phyloP scores from a whole-genome alignment of 2,113 vertebrate species.

The Aegotheles bennettii region DNA sequence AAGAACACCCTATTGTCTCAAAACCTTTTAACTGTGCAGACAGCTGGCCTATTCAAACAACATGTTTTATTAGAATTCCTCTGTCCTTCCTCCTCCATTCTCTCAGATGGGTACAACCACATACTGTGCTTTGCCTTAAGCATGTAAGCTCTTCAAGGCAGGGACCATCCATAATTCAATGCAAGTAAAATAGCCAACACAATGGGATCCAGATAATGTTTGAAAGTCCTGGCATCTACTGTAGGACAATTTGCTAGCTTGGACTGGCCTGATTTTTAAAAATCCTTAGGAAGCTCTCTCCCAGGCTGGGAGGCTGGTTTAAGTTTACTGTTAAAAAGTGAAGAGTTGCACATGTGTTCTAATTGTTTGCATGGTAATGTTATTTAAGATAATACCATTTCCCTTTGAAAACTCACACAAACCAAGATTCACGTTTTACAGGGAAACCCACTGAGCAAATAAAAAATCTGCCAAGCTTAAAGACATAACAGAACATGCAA shows the following conservation, averaged over 20 bases:
- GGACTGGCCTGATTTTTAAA: background rate
- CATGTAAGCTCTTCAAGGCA: conserved; percentile 59
- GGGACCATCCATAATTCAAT: conserved; percentile 59
- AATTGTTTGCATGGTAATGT: background rate
- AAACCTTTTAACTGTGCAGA: conserved; percentile 66
- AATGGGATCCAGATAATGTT: conserved; percentile 29
- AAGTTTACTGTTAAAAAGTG: background rate
- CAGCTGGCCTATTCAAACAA: conserved; percentile 67
- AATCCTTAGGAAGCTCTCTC: background rate
- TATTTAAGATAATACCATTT: background rate
- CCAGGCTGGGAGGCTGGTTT: background rate
- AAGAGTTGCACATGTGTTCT: background rate
- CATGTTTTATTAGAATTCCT: conserved; percentile 69
- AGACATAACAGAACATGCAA: background rate
- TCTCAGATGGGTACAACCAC: conserved; percentile 63
- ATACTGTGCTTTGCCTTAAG: conserved; percentile 66
- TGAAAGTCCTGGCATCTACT: background rate
- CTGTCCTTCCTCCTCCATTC: conserved; percentile 63
- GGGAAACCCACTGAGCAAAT: background rate
- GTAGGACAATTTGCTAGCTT: background rate
- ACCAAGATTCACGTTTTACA: background rate
- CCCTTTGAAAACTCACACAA: background rate
- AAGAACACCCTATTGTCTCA: conserved; percentile 63
- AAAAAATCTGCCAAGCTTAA: background rate
- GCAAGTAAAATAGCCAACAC: conserved; percentile 31